Evolutionary conservation across 2,888 invertebrate genomes (phyloP).

Genomic region (Ornithoptera alexandrae): DNA sequence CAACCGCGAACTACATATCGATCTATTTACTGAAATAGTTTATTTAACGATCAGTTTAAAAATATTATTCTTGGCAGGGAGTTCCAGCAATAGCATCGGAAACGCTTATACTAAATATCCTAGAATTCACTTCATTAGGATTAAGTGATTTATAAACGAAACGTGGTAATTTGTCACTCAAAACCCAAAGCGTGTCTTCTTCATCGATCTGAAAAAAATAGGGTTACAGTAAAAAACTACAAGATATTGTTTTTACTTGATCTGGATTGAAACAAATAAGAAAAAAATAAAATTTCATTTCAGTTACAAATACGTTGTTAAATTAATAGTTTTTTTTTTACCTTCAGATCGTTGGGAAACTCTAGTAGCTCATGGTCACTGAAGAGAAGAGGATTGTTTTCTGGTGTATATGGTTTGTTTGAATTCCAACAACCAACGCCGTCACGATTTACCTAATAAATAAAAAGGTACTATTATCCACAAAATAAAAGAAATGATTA

Average conservation of each 20-base stretch:
- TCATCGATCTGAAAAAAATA: slow-evolving; percentile 75
- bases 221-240: no score
- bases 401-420: slow-evolving; percentile 81
- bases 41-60: no score
- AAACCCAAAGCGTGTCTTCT: slow-evolving; percentile 82
- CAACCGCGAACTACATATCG: no score
- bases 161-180: slow-evolving; percentile 87
- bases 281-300: no score
- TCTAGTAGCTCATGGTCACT: slow-evolving; percentile 84
- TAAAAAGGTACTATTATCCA: slow-evolving; percentile 5
- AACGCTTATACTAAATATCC: slow-evolving; percentile 78
- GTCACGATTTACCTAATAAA: slow-evolving; percentile 82
- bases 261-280: no score
- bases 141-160: slow-evolving; percentile 84
- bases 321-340: slow-evolving; percentile 41
- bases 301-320: neutral
- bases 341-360: slow-evolving; percentile 89
- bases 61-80: slow-evolving; percentile 60
- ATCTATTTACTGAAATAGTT: no score
- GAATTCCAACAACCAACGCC: slow-evolving; percentile 91
- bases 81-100: slow-evolving; percentile 80
- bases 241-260: no score
- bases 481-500: neutral
- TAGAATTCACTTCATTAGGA: slow-evolving; percentile 84
- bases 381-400: slow-evolving; percentile 84